These are phyloP conservation scores for Ooceraea biroi DNA, from an alignment of 1,140 invertebrate species.

Conservation along the genomic window DNA sequence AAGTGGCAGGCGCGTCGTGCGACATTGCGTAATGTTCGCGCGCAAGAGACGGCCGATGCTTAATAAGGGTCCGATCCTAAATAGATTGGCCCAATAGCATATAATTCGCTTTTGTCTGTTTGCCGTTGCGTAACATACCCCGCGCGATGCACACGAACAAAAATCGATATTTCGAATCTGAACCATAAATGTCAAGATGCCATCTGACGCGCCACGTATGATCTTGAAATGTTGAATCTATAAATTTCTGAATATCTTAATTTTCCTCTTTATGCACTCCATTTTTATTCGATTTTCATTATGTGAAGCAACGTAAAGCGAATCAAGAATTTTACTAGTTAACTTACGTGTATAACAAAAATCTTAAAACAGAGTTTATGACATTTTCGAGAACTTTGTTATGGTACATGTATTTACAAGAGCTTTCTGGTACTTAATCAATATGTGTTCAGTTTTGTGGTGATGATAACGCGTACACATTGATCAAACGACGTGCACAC, in stretches of 20 bases:
- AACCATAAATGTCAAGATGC: not conserved
- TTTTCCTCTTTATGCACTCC: not conserved
- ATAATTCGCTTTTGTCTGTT: slow-evolving; percentile 78
- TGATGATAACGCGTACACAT: slow-evolving; percentile 94
- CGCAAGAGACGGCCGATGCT: slow-evolving; percentile 73
- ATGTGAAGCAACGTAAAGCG: not conserved
- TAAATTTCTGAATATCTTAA: not conserved
- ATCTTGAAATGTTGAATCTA: too few relatives aligned
- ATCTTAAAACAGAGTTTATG: not conserved
- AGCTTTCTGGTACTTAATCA: slow-evolving; percentile 59
- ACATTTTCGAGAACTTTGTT: not conserved
- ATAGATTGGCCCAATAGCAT: slow-evolving; percentile 83
- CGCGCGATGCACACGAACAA: not conserved
- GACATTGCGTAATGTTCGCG: slow-evolving; percentile 72
- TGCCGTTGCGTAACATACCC: slow-evolving; percentile 66
- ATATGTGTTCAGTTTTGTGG: slow-evolving; percentile 93
- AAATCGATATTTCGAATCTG: slow-evolving; percentile 14
- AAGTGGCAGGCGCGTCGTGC: slow-evolving; percentile 68
- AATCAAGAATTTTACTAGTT: not conserved
- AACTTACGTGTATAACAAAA: slow-evolving; percentile 21
- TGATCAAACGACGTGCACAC: slow-evolving; percentile 97
- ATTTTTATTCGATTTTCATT: not conserved
- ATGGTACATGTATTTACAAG: slow-evolving; percentile 46
- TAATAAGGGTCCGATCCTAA: slow-evolving; percentile 82
- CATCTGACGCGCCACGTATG: not conserved